phyloP scores from a whole-genome alignment of 2,113 vertebrate species.

The Columbina picui region DNA sequence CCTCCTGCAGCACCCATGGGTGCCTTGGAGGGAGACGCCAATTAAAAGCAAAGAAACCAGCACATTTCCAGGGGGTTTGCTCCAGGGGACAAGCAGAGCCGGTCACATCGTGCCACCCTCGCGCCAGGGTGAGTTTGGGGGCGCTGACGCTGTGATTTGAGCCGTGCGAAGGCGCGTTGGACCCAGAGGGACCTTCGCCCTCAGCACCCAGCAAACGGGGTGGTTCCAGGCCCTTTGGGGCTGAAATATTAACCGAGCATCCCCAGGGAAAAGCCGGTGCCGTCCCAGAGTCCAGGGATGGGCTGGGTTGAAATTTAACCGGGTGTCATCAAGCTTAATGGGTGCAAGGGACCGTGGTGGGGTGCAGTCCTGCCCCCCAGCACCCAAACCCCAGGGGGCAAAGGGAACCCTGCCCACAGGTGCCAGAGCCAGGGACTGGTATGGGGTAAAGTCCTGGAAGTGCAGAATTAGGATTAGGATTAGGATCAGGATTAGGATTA shows the following conservation, averaged over 20 bases:
- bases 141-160: fast-evolving
- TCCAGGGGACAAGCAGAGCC: background rate
- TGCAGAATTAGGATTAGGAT: too few species aligned
- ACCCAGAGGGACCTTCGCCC: background rate
- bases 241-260: background rate
- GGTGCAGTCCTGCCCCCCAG: background rate
- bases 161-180: too few species aligned
- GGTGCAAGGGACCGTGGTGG: fast-evolving
- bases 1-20: background rate
- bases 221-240: background rate
- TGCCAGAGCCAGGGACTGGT: background rate
- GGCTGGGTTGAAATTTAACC: background rate
- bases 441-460: background rate
- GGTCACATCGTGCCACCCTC: background rate
- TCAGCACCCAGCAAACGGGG: background rate
- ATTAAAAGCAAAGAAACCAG: background rate
- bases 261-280: background rate
- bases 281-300: background rate
- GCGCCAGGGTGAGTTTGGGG: background rate
- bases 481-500: too few species aligned
- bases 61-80: background rate
- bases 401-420: too few species aligned
- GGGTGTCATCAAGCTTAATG: background rate
- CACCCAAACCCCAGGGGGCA: fast-evolving
- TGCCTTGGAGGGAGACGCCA: background rate